phyloP scores from a whole-genome alignment of 2,113 vertebrate species.

The Centropus unirufus region DNA sequence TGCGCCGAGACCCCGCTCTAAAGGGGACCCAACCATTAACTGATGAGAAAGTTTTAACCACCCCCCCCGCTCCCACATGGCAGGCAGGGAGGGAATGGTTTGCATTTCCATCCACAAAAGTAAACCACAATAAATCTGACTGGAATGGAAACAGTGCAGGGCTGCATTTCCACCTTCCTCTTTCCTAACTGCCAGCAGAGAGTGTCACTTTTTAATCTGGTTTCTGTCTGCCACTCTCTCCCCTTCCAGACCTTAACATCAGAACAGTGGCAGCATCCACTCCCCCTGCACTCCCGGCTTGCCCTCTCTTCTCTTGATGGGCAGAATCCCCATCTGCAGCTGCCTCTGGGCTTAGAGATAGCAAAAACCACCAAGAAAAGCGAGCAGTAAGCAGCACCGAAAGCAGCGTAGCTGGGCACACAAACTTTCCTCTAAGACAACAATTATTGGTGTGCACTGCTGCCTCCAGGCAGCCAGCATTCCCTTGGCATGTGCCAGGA shows the following conservation, averaged over 20 bases:
- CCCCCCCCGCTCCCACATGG: not conserved
- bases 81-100: not conserved
- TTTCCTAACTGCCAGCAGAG: not conserved
- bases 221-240: not conserved
- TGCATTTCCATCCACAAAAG: not conserved
- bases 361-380: fast-evolving
- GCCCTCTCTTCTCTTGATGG: not conserved
- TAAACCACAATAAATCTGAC: not conserved
- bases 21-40: too few species aligned
- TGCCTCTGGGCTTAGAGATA: fast-evolving
- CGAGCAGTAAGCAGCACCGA: fast-evolving
- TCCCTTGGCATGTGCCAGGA: fast-evolving
- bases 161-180: not conserved
- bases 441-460: fast-evolving
- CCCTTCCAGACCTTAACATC: not conserved
- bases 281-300: not conserved
- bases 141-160: fast-evolving
- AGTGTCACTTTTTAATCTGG: fast-evolving
- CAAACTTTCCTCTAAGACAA: fast-evolving
- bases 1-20: fast-evolving
- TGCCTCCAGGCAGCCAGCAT: not conserved
- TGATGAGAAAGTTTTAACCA: not conserved
- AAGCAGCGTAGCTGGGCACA: fast-evolving
- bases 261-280: fast-evolving
- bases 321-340: not conserved